Percentiles rank a stretch among this genome's conserved stretches.
Evolutionary conservation across 2,888 invertebrate species (phyloP).

Genomic region (Melinopterus prodromus): DNA sequence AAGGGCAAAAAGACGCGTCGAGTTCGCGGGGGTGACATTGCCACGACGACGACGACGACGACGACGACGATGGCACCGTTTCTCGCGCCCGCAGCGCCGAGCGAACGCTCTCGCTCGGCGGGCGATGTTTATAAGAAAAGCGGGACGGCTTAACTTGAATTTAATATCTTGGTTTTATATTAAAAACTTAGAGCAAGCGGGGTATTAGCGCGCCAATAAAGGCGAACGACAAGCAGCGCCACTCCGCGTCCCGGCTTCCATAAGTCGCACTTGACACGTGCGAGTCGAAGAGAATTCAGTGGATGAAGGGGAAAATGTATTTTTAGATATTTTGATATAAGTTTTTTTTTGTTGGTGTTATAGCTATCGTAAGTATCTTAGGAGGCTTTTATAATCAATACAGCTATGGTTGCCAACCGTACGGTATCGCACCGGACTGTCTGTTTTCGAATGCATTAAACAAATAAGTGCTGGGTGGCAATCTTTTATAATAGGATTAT

Average conservation of each 20-base stretch:
- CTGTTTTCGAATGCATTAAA: too few relatives aligned
- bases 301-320: not conserved
- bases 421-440: too few relatives aligned
- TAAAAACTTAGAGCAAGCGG: slow-evolving; percentile 31
- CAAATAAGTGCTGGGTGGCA: too few relatives aligned
- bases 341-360: too few relatives aligned
- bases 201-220: slow-evolving; percentile 25
- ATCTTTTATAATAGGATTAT: too few relatives aligned
- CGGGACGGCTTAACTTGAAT: slow-evolving; percentile 33
- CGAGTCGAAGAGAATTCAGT: not conserved
- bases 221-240: slow-evolving; percentile 7
- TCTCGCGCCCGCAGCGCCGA: not conserved
- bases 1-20: slow-evolving; percentile 7
- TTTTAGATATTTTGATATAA: not conserved
- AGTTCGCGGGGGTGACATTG: not conserved
- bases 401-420: too few relatives aligned
- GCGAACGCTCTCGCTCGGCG: slow-evolving; percentile 24
- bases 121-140: slow-evolving; percentile 32
- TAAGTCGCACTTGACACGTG: not conserved
- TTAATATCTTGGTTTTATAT: slow-evolving; percentile 37
- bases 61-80: not conserved
- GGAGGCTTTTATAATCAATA: too few relatives aligned
- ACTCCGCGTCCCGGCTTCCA: not conserved
- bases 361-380: too few relatives aligned
- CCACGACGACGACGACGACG: not conserved